Evolutionary conservation across 2,888 invertebrate genomes (phyloP).

Genomic region (Yponomeuta malinellus): DNA sequence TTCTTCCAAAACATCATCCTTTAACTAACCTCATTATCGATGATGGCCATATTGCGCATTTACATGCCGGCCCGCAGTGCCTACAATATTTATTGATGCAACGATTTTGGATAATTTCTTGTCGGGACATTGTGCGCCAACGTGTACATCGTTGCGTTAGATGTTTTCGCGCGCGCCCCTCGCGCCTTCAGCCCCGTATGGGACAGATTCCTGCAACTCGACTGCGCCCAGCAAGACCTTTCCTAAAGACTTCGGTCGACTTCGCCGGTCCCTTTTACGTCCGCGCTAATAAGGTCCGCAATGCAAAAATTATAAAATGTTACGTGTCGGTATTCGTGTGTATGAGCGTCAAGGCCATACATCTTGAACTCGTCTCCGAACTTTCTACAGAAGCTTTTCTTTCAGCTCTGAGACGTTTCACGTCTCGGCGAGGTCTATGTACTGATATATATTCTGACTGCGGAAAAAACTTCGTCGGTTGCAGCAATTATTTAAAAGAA

Average conservation of each 20-base stretch:
- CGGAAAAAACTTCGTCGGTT: too few relatives aligned
- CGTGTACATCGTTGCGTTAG: neutral
- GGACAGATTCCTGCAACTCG: neutral
- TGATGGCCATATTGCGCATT: neutral
- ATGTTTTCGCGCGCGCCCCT: neutral
- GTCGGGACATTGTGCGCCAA: neutral
- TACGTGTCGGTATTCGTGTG: neutral
- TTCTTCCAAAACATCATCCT: neutral
- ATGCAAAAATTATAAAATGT: neutral
- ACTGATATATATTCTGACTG: too few relatives aligned
- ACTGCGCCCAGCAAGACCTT: neutral
- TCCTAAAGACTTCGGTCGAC: neutral
- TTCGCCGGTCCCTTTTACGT: neutral
- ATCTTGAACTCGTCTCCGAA: constrained; percentile 4
- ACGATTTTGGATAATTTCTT: neutral
- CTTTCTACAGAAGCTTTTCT: neutral
- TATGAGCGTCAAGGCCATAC: constrained; percentile 2
- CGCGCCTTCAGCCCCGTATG: neutral
- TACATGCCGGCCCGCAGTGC: neutral
- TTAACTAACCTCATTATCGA: constrained; percentile 5
- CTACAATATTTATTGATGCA: neutral
- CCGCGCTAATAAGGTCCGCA: neutral
- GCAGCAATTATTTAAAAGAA: too few relatives aligned
- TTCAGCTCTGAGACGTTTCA: neutral
- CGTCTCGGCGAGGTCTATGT: neutral